These are phyloP conservation scores for Coptodon rendalli DNA, from an alignment of 2,113 vertebrate genomes.

Conservation along the genomic window DNA sequence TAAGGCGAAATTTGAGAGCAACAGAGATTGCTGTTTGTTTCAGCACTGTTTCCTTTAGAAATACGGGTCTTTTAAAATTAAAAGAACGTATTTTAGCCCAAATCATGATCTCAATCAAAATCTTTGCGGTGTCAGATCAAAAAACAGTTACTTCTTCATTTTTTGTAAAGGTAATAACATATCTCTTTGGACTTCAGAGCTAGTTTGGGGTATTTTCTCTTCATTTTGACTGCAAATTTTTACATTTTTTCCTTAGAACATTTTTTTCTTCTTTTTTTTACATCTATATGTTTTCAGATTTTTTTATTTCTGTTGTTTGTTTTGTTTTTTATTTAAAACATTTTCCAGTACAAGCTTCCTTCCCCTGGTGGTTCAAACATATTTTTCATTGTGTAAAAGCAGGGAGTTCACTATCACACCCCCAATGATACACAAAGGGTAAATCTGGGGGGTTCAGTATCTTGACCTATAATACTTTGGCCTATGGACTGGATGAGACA, in stretches of 20 bases:
- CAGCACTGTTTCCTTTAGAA: not conserved
- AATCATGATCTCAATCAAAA: not conserved
- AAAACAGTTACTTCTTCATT: fast-evolving
- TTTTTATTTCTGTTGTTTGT: not conserved
- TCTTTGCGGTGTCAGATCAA: not conserved
- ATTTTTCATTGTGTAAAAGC: not conserved
- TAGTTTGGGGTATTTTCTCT: not conserved
- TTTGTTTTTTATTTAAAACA: fast-evolving
- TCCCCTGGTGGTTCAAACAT: not conserved
- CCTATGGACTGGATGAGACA: not conserved
- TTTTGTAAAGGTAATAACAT: not conserved
- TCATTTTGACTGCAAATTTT: not conserved
- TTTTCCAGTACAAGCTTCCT: not conserved
- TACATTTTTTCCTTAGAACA: not conserved
- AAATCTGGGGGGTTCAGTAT: not conserved
- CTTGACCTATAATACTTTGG: not conserved
- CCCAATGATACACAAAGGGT: not conserved
- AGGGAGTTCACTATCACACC: not conserved
- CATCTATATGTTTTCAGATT: not conserved
- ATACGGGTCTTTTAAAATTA: not conserved
- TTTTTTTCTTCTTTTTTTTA: not conserved
- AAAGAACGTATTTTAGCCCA: not conserved
- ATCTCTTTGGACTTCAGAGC: not conserved
- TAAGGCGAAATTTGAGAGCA: not conserved
- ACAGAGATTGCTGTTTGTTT: not conserved